phyloP scores from a whole-genome alignment of 37 sponge, comb jelly and placozoan genomes.

The Theonella swinhoei region DNA sequence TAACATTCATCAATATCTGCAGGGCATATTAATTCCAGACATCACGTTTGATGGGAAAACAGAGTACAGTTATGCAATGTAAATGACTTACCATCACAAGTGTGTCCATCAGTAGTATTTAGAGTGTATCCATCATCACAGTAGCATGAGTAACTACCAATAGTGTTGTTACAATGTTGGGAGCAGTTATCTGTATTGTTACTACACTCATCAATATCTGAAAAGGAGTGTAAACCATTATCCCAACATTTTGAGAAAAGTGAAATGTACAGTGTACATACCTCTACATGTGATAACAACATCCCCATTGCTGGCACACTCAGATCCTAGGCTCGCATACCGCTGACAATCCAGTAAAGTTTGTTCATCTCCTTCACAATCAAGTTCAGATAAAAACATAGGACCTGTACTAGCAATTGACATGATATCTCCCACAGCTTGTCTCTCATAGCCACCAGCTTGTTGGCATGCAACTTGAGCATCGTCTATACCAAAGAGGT shows the following conservation, averaged over 20 bases:
- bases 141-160: conserved; percentile 39
- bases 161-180: conserved; percentile 15
- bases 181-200: neutral
- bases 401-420: conserved; percentile 37
- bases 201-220: conserved; percentile 44
- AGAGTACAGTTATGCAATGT: conserved; percentile 11
- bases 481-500: too few relatives aligned
- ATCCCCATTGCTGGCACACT: conserved; percentile 58
- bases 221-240: too few relatives aligned
- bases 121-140: conserved; percentile 54
- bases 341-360: too few relatives aligned
- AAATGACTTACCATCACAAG: neutral
- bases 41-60: conserved; percentile 32
- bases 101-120: conserved; percentile 3
- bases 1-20: too few relatives aligned
- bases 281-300: too few relatives aligned
- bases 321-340: neutral
- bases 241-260: neutral
- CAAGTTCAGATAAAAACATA: too few relatives aligned
- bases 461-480: too few relatives aligned
- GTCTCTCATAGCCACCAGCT: too few relatives aligned
- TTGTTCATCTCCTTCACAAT: too few relatives aligned
- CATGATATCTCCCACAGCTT: too few relatives aligned
- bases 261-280: conserved; percentile 39
- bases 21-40: conserved; percentile 20